Conservation (phyloP, 1,140 invertebrate species). For the Zaprionus taronus region DNA sequence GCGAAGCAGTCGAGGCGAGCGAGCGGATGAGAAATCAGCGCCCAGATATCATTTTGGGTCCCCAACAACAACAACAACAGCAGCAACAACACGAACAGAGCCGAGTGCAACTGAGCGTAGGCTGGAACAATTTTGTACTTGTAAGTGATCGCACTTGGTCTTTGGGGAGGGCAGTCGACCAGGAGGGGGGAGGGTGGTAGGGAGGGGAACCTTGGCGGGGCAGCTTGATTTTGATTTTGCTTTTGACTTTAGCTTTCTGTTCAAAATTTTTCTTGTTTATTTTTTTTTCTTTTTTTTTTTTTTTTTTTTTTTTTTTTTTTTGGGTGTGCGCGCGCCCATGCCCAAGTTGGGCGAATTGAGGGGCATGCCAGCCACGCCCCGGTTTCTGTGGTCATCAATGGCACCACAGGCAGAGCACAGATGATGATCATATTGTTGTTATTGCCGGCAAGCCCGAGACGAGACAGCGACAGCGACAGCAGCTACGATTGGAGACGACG, state of each 20-base stretch:
- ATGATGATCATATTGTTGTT: slow-evolving; percentile 68
- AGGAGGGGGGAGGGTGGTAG: neutral
- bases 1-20: slow-evolving; percentile 24
- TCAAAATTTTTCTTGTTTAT: slow-evolving; percentile 30
- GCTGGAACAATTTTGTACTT: slow-evolving; percentile 78
- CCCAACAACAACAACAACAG: slow-evolving; percentile 1
- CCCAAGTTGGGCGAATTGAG: slow-evolving; percentile 74
- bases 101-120: slow-evolving; percentile 65
- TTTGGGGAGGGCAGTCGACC: neutral
- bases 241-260: slow-evolving; percentile 34
- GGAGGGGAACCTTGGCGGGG: neutral
- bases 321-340: slow-evolving; percentile 61
- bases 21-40: slow-evolving; percentile 54
- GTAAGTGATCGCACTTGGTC: slow-evolving; percentile 77
- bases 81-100: slow-evolving; percentile 8
- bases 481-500: neutral
- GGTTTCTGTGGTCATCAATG: slow-evolving; percentile 80
- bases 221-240: slow-evolving; percentile 38
- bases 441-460: slow-evolving; percentile 57
- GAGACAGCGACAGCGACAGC: slow-evolving; percentile 8
- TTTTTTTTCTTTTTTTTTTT: neutral
- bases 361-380: slow-evolving; percentile 76
- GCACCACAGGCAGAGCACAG: slow-evolving; percentile 52
- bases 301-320: slow-evolving; percentile 35
- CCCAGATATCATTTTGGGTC: slow-evolving; percentile 51